Evolutionary conservation across 2,113 vertebrate species (phyloP).

Genomic region (Cyprinodon brontotheroides): DNA sequence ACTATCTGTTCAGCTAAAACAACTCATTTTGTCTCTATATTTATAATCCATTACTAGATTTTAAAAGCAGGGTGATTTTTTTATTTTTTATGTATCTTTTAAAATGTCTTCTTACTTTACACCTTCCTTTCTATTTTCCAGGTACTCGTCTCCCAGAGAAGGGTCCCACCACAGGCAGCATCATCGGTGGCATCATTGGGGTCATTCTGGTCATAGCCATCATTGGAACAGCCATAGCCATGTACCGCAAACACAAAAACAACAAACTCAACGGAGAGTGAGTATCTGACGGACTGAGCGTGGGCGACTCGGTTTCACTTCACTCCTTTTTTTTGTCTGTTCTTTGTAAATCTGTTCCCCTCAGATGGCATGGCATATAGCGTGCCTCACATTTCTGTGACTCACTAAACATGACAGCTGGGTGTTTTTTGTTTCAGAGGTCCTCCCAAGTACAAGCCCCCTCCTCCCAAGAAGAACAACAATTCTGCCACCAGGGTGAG

Average conservation of each 20-base stretch:
- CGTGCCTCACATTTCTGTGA: background rate
- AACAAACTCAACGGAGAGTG: conserved; percentile 76
- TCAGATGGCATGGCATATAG: background rate
- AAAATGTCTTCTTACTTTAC: background rate
- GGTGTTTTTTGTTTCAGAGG: conserved; percentile 69
- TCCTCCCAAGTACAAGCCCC: conserved; percentile 87
- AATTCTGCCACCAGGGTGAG: conserved; percentile 78
- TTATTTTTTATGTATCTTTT: too few species aligned
- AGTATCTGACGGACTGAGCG: conserved; percentile 56
- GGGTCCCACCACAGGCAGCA: conserved; percentile 79
- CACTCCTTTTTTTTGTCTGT: background rate
- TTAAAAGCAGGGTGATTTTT: too few species aligned
- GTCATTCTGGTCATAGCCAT: conserved; percentile 81
- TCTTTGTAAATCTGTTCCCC: conserved; percentile 6
- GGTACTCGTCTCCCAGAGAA: conserved; percentile 66
- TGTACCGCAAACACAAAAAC: conserved; percentile 79
- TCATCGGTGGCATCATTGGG: conserved; percentile 86
- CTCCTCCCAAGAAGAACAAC: conserved; percentile 79
- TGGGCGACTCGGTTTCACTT: background rate
- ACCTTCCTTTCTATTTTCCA: conserved; percentile 32
- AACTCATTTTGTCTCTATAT: background rate
- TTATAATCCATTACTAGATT: background rate
- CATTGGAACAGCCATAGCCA: conserved; percentile 76
- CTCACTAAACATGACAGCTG: conserved; percentile 20
- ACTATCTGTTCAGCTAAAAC: background rate